Conservation (phyloP, 2,113 vertebrate genomes). For the Buteo buteo region DNA sequence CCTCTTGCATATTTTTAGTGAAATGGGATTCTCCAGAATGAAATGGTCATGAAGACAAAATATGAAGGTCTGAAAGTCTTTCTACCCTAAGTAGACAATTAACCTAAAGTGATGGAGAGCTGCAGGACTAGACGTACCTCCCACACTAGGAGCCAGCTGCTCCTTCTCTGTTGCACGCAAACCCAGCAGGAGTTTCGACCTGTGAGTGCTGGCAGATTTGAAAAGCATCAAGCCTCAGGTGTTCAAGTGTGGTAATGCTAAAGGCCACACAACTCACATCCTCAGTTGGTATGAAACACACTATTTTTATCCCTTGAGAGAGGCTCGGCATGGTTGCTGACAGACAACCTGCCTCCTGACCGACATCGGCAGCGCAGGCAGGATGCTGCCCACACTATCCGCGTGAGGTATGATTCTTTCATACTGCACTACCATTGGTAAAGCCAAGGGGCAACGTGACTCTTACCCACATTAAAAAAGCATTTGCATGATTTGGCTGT, state of each 20-base stretch:
- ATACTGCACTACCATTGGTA: fast-evolving
- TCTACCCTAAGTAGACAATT: neutral
- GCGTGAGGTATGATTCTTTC: neutral
- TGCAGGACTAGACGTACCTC: neutral
- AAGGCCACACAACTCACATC: neutral
- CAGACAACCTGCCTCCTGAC: too few species aligned
- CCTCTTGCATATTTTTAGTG: neutral
- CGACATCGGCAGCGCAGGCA: fast-evolving
- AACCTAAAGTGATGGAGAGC: neutral
- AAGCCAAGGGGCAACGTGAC: fast-evolving
- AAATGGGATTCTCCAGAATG: neutral
- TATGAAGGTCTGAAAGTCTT: neutral
- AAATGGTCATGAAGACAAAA: neutral
- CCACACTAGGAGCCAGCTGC: neutral
- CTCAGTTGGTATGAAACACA: neutral
- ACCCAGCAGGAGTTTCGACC: neutral
- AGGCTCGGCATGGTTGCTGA: fast-evolving
- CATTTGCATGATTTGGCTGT: neutral
- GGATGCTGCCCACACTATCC: too few species aligned
- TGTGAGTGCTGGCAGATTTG: neutral
- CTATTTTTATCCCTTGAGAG: neutral
- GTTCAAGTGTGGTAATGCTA: neutral
- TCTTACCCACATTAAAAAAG: neutral
- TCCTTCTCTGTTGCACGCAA: neutral
- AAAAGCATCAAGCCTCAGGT: neutral